Evolutionary conservation across 2,797 vertebrate genomes (phyloP).

Genomic region (Lepilemur ruficaudatus): DNA sequence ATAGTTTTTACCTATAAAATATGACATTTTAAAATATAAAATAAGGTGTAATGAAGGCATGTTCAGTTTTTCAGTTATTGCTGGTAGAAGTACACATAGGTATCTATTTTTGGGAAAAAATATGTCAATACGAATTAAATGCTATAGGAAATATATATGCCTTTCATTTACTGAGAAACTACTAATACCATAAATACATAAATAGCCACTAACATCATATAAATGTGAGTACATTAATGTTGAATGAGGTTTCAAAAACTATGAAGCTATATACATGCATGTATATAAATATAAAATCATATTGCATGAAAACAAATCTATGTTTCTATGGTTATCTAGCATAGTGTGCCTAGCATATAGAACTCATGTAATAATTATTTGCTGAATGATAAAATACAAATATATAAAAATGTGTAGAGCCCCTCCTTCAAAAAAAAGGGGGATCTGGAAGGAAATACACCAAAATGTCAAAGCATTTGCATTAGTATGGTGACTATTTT

Average conservation of each 20-base stretch:
- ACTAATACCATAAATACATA: neutral
- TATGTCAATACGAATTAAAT: neutral
- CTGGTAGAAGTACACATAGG: neutral
- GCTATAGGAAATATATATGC: neutral
- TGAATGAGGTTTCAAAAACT: neutral
- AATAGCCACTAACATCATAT: neutral
- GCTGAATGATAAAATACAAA: neutral
- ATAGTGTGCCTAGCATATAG: neutral
- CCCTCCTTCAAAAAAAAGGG: too few relatives aligned
- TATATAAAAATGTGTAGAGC: neutral
- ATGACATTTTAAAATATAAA: neutral
- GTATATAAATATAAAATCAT: neutral
- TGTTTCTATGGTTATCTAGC: neutral
- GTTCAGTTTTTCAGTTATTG: neutral
- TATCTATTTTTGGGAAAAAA: neutral
- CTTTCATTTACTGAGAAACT: neutral
- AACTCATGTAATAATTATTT: neutral
- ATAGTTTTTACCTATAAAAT: slow-evolving; percentile 7
- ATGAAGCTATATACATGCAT: neutral
- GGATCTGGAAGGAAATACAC: neutral
- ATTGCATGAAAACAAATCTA: neutral
- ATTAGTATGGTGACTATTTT: neutral
- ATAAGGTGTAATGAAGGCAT: neutral
- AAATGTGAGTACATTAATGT: neutral
- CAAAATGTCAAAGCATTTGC: neutral